Conservation (phyloP, 2,113 vertebrate genomes). For the Rhinichthys klamathensis region DNA sequence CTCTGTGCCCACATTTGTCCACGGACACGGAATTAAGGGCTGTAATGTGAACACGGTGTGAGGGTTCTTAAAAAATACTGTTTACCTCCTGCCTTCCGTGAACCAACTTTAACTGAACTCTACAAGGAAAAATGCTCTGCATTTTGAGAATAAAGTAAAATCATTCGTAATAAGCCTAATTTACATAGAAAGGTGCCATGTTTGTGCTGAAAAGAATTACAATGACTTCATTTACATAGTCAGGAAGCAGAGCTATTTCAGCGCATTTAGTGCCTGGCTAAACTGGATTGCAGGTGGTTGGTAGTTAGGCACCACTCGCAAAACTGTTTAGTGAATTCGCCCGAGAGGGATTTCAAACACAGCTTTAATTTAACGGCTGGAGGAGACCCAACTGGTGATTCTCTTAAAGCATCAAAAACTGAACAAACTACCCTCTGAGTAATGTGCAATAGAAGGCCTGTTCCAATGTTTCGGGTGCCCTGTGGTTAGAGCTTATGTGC, state of each 20-base stretch:
- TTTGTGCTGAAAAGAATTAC: slow-evolving; percentile 10
- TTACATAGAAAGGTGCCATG: not conserved
- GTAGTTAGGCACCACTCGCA: not conserved
- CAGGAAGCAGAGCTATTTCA: not conserved
- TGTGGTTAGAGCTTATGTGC: not conserved
- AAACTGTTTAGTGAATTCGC: slow-evolving; percentile 1
- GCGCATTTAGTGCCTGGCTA: not conserved
- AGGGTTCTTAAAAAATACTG: too few species aligned
- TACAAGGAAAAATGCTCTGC: not conserved
- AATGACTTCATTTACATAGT: slow-evolving; percentile 16
- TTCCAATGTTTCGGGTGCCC: not conserved
- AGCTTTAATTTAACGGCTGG: slow-evolving; percentile 6
- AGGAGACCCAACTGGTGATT: not conserved
- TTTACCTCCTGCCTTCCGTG: not conserved
- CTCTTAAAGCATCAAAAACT: not conserved
- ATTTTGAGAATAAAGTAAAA: not conserved
- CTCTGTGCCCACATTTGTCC: too few species aligned
- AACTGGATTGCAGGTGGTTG: slow-evolving; percentile 9
- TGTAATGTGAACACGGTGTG: too few species aligned
- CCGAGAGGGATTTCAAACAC: not conserved
- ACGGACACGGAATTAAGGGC: too few species aligned
- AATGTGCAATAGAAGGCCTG: not conserved
- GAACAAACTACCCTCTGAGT: not conserved
- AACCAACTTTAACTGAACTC: not conserved
- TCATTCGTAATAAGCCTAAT: not conserved